Conservation (phyloP, 2,113 vertebrate species). For the Pelodiscus sinensis region DNA sequence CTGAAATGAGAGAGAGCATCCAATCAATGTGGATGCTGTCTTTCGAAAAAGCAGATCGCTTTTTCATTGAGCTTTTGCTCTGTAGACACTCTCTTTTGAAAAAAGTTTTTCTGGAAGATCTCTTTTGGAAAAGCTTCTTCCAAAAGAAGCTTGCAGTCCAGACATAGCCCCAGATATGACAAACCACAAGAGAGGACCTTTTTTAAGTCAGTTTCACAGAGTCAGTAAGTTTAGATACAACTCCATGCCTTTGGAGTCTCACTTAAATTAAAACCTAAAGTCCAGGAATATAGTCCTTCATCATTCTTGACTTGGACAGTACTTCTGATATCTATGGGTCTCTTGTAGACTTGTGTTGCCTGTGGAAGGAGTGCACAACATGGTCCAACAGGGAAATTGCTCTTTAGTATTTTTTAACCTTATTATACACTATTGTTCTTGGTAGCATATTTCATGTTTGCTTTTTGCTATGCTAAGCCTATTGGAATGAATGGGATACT, state of each 20-base stretch:
- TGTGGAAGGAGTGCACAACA: neutral
- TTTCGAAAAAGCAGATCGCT: too few species aligned
- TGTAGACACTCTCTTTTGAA: too few species aligned
- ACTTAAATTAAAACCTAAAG: neutral
- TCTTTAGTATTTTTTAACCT: neutral
- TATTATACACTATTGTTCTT: neutral
- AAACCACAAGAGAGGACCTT: constrained; percentile 25
- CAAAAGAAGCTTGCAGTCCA: too few species aligned
- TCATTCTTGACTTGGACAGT: neutral
- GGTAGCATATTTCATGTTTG: neutral
- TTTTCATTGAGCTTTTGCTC: too few species aligned
- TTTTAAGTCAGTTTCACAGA: constrained; percentile 17
- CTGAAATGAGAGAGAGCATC: too few species aligned
- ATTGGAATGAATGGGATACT: neutral
- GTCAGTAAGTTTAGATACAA: neutral
- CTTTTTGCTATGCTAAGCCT: neutral
- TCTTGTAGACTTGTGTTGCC: neutral
- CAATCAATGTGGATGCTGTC: too few species aligned
- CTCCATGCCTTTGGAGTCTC: neutral
- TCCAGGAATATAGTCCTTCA: neutral
- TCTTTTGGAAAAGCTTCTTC: too few species aligned
- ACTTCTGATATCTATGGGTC: neutral
- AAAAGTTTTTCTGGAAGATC: too few species aligned
- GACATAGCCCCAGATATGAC: neutral
- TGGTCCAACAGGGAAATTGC: neutral